phyloP scores from a whole-genome alignment of 2,113 vertebrate species.

The Nothoprocta pentlandii region DNA sequence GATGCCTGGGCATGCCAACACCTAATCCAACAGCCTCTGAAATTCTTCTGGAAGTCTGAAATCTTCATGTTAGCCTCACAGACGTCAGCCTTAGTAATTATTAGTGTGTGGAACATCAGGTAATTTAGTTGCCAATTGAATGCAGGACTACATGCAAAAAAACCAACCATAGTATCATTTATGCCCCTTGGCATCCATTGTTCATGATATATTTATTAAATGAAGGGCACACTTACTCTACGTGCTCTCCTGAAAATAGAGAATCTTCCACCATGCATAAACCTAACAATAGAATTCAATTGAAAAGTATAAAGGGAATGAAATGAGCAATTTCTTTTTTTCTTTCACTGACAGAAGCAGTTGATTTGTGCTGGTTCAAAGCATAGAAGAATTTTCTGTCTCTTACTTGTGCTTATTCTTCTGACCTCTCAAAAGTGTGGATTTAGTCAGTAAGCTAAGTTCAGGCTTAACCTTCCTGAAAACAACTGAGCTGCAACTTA shows the following conservation, averaged over 20 bases:
- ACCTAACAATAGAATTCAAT: not conserved
- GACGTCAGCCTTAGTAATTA: conserved; percentile 66
- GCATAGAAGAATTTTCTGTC: not conserved
- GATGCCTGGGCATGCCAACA: conserved; percentile 35
- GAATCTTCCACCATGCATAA: not conserved
- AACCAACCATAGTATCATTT: conserved; percentile 11
- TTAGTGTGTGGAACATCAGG: conserved; percentile 40
- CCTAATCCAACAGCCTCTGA: conserved; percentile 58
- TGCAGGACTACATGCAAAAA: conserved; percentile 37
- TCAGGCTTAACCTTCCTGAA: not conserved
- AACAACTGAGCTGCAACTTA: not conserved
- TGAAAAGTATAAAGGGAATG: not conserved
- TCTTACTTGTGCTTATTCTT: not conserved
- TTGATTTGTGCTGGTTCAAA: not conserved
- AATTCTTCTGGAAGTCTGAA: conserved; percentile 61
- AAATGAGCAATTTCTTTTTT: not conserved
- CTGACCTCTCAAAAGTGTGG: not conserved
- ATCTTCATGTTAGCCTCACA: conserved; percentile 37
- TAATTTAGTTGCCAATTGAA: conserved; percentile 68
- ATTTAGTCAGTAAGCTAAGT: not conserved
- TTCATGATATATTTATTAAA: conserved; percentile 48
- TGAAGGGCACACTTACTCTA: not conserved
- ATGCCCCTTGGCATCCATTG: conserved; percentile 1
- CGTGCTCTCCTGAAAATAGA: not conserved
- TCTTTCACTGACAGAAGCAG: not conserved